phyloP scores from a whole-genome alignment of 2,888 invertebrate genomes.

The Chaetogeoica ovagalla region DNA sequence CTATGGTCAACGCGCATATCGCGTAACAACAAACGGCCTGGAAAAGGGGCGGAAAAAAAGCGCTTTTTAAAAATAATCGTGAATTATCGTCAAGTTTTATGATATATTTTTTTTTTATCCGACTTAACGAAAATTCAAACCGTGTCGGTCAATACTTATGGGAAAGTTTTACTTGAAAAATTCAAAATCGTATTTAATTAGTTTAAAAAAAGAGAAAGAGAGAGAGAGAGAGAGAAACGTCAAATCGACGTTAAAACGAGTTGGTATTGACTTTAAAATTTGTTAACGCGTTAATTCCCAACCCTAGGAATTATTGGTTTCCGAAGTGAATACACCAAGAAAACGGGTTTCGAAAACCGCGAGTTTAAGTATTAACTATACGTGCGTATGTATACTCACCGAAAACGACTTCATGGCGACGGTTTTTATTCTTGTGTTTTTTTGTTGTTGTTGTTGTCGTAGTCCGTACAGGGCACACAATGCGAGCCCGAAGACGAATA shows the following conservation, averaged over 20 bases:
- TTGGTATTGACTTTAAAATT: too few relatives aligned
- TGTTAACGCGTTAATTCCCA: too few relatives aligned
- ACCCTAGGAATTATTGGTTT: too few relatives aligned
- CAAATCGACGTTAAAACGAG: too few relatives aligned
- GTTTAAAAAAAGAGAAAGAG: too few relatives aligned
- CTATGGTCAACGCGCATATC: not conserved
- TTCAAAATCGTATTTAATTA: too few relatives aligned
- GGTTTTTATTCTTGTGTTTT: not conserved
- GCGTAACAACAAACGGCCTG: slow-evolving; percentile 2
- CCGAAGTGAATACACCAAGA: too few relatives aligned
- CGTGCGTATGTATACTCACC: slow-evolving; percentile 12
- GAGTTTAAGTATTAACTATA: not conserved
- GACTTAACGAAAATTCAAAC: too few relatives aligned
- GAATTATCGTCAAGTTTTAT: not conserved
- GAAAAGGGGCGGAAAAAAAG: not conserved
- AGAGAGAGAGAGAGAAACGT: too few relatives aligned
- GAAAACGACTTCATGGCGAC: slow-evolving; percentile 29
- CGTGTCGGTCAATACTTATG: too few relatives aligned
- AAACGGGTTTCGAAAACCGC: not conserved
- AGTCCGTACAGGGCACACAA: not conserved
- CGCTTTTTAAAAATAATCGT: not conserved
- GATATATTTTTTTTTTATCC: too few relatives aligned
- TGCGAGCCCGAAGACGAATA: slow-evolving; percentile 6
- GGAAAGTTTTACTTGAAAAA: too few relatives aligned
- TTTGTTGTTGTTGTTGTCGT: not conserved